Evolutionary conservation across 2,888 invertebrate species (phyloP).

Genomic region (Oscheius sp.): DNA sequence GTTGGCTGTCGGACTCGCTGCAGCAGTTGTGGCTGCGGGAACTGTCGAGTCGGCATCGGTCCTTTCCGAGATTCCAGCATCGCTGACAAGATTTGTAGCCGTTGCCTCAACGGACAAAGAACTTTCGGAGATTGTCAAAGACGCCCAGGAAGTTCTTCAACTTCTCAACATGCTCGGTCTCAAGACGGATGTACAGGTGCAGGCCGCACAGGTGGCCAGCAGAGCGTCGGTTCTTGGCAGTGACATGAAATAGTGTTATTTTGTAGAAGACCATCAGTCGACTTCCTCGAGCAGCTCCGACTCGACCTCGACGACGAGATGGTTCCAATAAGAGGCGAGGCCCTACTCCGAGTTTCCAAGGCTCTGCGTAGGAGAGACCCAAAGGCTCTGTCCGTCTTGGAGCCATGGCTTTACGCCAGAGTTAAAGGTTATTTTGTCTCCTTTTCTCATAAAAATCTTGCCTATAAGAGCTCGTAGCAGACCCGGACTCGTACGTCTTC

Average conservation of each 20-base stretch:
- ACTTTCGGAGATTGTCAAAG: background rate
- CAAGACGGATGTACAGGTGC: background rate
- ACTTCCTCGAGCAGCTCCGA: constrained; percentile 39
- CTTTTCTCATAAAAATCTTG: too few species aligned
- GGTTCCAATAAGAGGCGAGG: constrained; percentile 43
- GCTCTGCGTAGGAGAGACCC: constrained; percentile 29
- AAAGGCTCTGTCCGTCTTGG: background rate
- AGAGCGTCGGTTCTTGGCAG: background rate
- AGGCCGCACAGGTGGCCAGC: background rate
- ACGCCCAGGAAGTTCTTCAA: constrained; percentile 11
- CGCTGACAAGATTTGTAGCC: constrained; percentile 6
- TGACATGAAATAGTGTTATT: background rate
- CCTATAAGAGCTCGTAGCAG: constrained; percentile 42
- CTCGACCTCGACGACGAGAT: constrained; percentile 43
- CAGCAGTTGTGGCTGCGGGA: constrained; percentile 23
- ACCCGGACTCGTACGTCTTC: constrained; percentile 65
- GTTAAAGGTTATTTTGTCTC: constrained; percentile 38
- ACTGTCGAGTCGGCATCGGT: background rate
- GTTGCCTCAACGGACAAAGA: background rate
- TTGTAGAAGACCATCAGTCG: background rate
- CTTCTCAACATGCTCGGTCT: constrained; percentile 14
- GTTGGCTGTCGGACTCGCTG: constrained; percentile 32
- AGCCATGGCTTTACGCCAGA: constrained; percentile 36
- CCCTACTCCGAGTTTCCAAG: constrained; percentile 40
- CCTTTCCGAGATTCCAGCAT: background rate